Percentiles rank a stretch among this genome's conserved stretches.
phyloP scores from a whole-genome alignment of 2,888 invertebrate species.

The Oxycera nigricornis region DNA sequence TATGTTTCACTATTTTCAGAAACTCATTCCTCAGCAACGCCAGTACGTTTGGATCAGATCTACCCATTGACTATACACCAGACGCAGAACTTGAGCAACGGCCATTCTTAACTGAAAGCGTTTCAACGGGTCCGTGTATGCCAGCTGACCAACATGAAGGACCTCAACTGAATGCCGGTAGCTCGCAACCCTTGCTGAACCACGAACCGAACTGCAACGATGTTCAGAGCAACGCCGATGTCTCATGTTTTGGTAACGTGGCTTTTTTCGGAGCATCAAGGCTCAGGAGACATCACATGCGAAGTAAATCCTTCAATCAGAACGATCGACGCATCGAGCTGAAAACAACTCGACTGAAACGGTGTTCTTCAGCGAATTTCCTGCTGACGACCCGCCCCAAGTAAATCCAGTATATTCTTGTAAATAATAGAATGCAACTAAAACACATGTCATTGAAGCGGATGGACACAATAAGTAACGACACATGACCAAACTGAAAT shows the following conservation, averaged over 20 bases:
- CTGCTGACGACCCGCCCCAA: conserved; percentile 48
- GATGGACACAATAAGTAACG: too few relatives aligned
- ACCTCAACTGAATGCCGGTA: neutral
- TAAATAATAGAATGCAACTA: too few relatives aligned
- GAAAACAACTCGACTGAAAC: conserved; percentile 49
- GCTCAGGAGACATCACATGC: conserved; percentile 51
- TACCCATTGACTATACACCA: conserved; percentile 57
- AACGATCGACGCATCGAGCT: conserved; percentile 22
- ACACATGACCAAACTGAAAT: too few relatives aligned
- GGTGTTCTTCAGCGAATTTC: conserved; percentile 59
- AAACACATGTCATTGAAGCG: too few relatives aligned
- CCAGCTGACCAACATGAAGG: neutral
- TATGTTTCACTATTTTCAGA: too few relatives aligned
- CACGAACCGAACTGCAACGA: conserved; percentile 1
- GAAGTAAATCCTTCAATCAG: conserved; percentile 59
- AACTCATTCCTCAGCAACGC: conserved; percentile 54
- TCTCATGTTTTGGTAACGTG: conserved; percentile 58
- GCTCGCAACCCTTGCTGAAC: neutral
- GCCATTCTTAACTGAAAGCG: neutral
- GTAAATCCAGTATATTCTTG: too few relatives aligned
- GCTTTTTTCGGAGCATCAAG: conserved; percentile 50
- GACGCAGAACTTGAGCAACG: conserved; percentile 15
- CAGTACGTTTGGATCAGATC: conserved; percentile 59
- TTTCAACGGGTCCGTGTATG: neutral
- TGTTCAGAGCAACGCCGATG: conserved; percentile 43